Evolutionary conservation across 2,797 vertebrate species (phyloP), one percentile per base, ranked within the genome.

Genomic region (Sebastes oblongus): DNA sequence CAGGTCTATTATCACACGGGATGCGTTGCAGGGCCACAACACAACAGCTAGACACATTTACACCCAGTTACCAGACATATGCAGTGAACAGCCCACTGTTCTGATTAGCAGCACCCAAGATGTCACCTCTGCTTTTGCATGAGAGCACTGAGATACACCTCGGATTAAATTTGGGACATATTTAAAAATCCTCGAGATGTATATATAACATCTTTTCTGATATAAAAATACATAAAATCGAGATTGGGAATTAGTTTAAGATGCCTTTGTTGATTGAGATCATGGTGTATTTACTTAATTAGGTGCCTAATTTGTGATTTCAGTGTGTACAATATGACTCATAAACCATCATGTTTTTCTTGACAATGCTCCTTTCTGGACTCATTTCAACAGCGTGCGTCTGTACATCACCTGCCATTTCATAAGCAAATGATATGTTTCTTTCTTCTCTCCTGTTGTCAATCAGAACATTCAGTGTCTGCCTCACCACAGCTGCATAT

Each of bases 1-100:
- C 88, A 90, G 91, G 82, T 90, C 87, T 89, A 91, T 93, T 94
- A 94, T 93, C 90, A 90, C 88, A 78, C 85, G 87, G 82, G 88
- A 89, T 87, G 90, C 83, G 76, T 83, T 83, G 90, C 82, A 87
- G 78, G 86, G 88, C 88, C 81, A 84, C 88, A 90, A 88, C 79
- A 92, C 83, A 90, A 86, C 88, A 91, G 88, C 84, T 73, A 89
- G 56, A 86, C 85, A 84, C 83, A 86, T 91, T 92, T 88, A 85
- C 86, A 91, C 88, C 86, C 84, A 85, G 86, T 90, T 79, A 88
- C 66, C 84, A 89, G 86, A 89, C 88, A 90, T 91, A 91, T 92
- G 89, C 88, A 85, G 74, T 11, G 24, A 89, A 84, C 65, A 82
- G 78, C 54, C 75, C 59, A 65, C 76, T 65, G 68, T 54, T 81